Conservation (phyloP, 1,140 invertebrate genomes). For the Asbolus verrucosus region DNA sequence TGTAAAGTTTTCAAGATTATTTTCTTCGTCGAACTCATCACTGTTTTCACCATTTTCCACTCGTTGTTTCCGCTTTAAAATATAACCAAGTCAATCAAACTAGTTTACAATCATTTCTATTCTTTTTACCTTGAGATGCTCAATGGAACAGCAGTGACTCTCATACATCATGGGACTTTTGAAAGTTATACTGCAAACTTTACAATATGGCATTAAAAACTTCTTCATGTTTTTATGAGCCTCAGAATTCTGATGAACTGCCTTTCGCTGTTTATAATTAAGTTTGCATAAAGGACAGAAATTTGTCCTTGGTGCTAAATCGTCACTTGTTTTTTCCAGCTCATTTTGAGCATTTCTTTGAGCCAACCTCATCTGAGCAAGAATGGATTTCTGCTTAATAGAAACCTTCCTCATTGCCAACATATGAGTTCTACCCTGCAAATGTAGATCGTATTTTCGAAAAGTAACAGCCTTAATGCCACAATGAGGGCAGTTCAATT, state of each 20-base stretch:
- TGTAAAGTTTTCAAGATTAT: constrained; percentile 86
- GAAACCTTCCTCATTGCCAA: constrained; percentile 78
- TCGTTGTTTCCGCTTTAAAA: constrained; percentile 70
- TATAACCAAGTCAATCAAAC: not conserved
- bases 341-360: constrained; percentile 80
- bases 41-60: constrained; percentile 63
- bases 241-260: constrained; percentile 79
- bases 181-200: constrained; percentile 77
- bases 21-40: constrained; percentile 73
- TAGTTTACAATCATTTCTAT: not conserved
- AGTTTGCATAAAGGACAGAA: constrained; percentile 84
- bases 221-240: constrained; percentile 84
- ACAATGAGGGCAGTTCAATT: constrained; percentile 81
- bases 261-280: constrained; percentile 80
- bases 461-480: constrained; percentile 78
- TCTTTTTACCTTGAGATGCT: constrained; percentile 78
- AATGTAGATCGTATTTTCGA: constrained; percentile 78
- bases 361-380: constrained; percentile 78
- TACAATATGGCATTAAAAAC: constrained; percentile 83
- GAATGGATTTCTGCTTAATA: constrained; percentile 76
- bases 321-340: constrained; percentile 76
- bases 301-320: constrained; percentile 72
- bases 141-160: constrained; percentile 81
- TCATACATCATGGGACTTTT: constrained; percentile 85
- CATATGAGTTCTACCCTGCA: constrained; percentile 75